A percentile compares a stretch with the other conserved stretches of the same genome.
Conservation (phyloP, 2,113 vertebrate genomes). For the Andinoacara biseriatus region DNA sequence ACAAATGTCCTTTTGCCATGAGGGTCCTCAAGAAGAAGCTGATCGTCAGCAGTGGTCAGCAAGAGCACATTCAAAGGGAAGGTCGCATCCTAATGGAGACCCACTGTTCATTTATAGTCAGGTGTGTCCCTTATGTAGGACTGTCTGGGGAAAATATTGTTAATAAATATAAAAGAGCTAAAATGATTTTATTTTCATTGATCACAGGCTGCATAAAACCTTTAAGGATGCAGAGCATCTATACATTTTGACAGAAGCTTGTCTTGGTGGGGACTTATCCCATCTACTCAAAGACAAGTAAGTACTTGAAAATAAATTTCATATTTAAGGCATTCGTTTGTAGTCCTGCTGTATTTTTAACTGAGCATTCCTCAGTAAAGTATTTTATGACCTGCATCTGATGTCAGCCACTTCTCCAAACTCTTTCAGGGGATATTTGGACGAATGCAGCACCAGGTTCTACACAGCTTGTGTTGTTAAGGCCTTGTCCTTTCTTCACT, state of each 20-base stretch:
- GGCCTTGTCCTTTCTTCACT: conserved; percentile 79
- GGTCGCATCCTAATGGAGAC: conserved; percentile 70
- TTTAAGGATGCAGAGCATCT: conserved; percentile 74
- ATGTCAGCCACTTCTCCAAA: background rate
- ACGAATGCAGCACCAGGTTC: conserved; percentile 75
- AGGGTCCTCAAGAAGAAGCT: conserved; percentile 74
- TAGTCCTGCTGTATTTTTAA: background rate
- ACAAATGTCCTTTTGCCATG: conserved; percentile 70
- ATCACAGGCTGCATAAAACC: conserved; percentile 70
- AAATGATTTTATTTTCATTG: background rate
- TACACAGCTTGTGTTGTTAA: conserved; percentile 80
- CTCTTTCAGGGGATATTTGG: conserved; percentile 71
- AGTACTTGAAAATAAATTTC: background rate
- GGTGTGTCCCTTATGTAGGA: conserved; percentile 51
- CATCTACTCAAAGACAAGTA: conserved; percentile 78
- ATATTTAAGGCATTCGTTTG: conserved; percentile 3
- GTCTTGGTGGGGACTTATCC: conserved; percentile 78
- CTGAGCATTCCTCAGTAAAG: background rate
- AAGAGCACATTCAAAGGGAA: conserved; percentile 71
- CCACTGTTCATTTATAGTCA: conserved; percentile 74
- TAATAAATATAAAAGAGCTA: background rate
- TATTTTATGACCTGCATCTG: background rate
- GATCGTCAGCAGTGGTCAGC: conserved; percentile 59
- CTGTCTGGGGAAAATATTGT: background rate
- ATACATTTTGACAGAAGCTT: conserved; percentile 80